phyloP scores from a whole-genome alignment of 2,888 invertebrate genomes.

The Thalpophila matura region DNA sequence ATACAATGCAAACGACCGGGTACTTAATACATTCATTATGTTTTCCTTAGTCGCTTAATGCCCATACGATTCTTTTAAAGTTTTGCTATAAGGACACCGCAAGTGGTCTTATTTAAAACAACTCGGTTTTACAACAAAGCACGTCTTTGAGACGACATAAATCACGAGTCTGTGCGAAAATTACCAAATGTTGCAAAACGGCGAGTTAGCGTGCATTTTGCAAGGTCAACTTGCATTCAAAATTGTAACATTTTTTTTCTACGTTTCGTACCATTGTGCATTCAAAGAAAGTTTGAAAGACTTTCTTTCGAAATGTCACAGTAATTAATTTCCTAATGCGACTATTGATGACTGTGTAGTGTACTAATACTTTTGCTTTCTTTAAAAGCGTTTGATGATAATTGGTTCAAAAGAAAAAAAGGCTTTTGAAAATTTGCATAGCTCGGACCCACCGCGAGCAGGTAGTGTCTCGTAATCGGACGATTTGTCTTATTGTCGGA shows the following conservation, averaged over 20 bases:
- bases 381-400: constrained; percentile 76
- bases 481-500: constrained; percentile 90
- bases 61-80: constrained; percentile 70
- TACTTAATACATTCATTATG: constrained; percentile 78
- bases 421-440: constrained; percentile 81
- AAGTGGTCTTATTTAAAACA: constrained; percentile 86
- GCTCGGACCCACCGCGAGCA: constrained; percentile 83
- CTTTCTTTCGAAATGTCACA: constrained; percentile 82
- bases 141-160: constrained; percentile 77
- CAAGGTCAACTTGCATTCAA: constrained; percentile 83
- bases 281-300: constrained; percentile 76
- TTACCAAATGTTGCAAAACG: constrained; percentile 85
- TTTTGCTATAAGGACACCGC: constrained; percentile 81
- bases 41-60: constrained; percentile 70
- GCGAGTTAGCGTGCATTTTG: constrained; percentile 68
- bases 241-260: constrained; percentile 72
- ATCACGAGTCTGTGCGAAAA: constrained; percentile 85
- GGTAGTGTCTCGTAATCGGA: constrained; percentile 88
- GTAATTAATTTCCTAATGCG: constrained; percentile 87
- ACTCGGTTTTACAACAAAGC: constrained; percentile 79
- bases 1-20: constrained; percentile 68
- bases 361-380: constrained; percentile 86
- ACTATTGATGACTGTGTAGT: constrained; percentile 69
- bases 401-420: constrained; percentile 74
- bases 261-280: constrained; percentile 69